phyloP scores from a whole-genome alignment of 2,113 vertebrate species.

The Guaruba guarouba region DNA sequence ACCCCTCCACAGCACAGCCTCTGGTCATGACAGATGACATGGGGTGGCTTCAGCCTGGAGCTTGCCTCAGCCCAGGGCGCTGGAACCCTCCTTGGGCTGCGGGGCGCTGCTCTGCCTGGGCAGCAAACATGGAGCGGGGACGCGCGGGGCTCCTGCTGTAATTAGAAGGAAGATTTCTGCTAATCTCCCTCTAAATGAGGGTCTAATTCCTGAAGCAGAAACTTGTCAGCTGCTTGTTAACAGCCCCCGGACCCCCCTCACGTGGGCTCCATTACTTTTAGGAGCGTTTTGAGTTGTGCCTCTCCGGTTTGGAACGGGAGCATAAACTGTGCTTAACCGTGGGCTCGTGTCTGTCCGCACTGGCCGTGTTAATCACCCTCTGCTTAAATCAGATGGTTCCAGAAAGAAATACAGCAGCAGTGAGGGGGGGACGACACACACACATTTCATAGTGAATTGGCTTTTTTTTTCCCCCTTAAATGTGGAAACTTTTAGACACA shows the following conservation, averaged over 20 bases:
- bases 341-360: conserved; percentile 54
- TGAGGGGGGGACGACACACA: neutral
- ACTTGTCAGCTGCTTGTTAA: conserved; percentile 81
- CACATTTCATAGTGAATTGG: conserved; percentile 72
- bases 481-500: conserved; percentile 85
- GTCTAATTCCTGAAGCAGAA: conserved; percentile 74
- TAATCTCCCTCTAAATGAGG: conserved; percentile 75
- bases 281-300: conserved; percentile 7
- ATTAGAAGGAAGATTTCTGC: conserved; percentile 68
- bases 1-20: neutral
- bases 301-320: conserved; percentile 56
- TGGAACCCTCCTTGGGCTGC: neutral
- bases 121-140: neutral
- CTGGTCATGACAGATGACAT: conserved; percentile 13
- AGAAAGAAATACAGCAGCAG: neutral
- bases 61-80: neutral
- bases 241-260: conserved; percentile 54
- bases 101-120: neutral
- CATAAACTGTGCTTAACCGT: conserved; percentile 50
- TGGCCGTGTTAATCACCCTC: conserved; percentile 50
- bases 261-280: neutral
- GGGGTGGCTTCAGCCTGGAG: conserved; percentile 6
- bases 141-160: neutral
- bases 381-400: conserved; percentile 45
- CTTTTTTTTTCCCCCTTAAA: conserved; percentile 31